Percentiles rank a stretch among this genome's conserved stretches.
phyloP scores from a whole-genome alignment of 2,888 invertebrate genomes.

The Calliscelio sp. region DNA sequence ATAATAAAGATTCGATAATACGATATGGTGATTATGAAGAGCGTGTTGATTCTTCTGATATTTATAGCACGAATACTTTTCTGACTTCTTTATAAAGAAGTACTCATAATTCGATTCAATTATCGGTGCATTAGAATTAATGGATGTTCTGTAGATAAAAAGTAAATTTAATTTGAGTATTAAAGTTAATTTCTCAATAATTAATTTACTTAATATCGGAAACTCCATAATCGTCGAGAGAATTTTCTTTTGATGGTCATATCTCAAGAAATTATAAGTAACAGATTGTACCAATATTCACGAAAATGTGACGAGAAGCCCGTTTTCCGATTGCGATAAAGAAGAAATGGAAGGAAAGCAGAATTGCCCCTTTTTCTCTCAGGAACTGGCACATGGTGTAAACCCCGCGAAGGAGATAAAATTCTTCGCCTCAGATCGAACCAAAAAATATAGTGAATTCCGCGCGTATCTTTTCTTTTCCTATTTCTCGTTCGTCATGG shows the following conservation, averaged over 20 bases:
- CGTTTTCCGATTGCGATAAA: conserved; percentile 37
- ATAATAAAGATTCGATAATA: conserved; percentile 80
- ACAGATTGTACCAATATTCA: conserved; percentile 30
- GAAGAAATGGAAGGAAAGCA: conserved; percentile 31
- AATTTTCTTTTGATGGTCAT: no score
- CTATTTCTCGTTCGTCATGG: conserved; percentile 50
- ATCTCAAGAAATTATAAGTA: no score
- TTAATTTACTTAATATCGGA: no score
- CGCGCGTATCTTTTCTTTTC: conserved; percentile 42
- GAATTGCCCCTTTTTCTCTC: conserved; percentile 26
- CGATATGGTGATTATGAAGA: conserved; percentile 48
- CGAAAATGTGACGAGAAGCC: conserved; percentile 51
- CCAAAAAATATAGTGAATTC: conserved; percentile 57
- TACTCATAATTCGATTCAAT: no score
- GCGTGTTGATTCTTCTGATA: conserved; percentile 17
- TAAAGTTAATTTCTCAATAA: no score
- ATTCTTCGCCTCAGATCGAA: conserved; percentile 55
- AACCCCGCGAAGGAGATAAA: conserved; percentile 40
- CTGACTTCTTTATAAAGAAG: no score
- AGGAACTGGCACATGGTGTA: conserved; percentile 11
- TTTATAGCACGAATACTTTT: no score
- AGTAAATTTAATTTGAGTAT: no score
- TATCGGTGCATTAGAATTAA: no score
- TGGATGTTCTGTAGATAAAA: no score
- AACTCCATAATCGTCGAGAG: no score